Evolutionary conservation across 64 coral and sea anemone genomes (phyloP).

Genomic region (Actinia equina): DNA sequence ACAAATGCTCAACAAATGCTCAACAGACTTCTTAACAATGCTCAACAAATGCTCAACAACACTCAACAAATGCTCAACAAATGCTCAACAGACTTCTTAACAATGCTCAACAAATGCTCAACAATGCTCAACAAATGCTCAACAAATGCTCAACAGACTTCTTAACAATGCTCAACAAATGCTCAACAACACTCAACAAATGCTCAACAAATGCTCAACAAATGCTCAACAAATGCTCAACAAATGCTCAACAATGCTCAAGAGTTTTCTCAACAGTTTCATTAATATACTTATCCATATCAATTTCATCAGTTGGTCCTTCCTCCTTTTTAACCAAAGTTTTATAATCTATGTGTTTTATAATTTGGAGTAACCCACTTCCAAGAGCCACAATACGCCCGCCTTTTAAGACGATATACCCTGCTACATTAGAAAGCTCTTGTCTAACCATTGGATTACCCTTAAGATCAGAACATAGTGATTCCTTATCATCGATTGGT

Average conservation of each 20-base stretch:
- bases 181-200: too few species aligned
- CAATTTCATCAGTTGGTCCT: background rate
- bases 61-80: too few species aligned
- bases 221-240: background rate
- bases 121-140: too few species aligned
- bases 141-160: too few species aligned
- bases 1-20: too few species aligned
- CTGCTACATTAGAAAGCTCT: slow-evolving; percentile 9
- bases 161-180: too few species aligned
- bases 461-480: background rate
- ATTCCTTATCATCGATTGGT: background rate
- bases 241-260: background rate
- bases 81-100: too few species aligned
- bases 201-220: too few species aligned
- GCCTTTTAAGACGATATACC: background rate
- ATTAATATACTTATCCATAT: background rate
- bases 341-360: background rate
- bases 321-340: too few species aligned
- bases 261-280: background rate
- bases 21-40: too few species aligned
- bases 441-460: background rate
- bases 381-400: slow-evolving; percentile 1
- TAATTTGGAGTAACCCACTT: slow-evolving; percentile 3
- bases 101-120: too few species aligned
- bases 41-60: too few species aligned